Conservation (phyloP, 2,888 invertebrate genomes). For the Liodrosophila aerea region DNA sequence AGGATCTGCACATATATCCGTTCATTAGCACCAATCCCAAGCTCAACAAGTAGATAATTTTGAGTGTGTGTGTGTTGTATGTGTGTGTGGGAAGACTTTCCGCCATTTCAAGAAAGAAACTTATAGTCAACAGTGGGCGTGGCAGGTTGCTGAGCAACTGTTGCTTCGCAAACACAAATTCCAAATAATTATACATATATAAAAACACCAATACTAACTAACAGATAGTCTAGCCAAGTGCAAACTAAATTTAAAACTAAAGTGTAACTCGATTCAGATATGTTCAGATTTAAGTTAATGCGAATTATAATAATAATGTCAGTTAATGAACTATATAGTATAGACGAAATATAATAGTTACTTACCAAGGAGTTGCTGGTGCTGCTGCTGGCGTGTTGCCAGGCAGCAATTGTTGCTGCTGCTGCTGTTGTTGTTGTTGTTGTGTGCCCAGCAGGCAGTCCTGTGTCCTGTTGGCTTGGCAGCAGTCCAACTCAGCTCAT, state of each 20-base stretch:
- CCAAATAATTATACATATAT: constrained; percentile 34
- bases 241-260: neutral
- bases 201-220: constrained; percentile 5
- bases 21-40: constrained; percentile 44
- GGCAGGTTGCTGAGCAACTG: constrained; percentile 56
- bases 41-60: neutral
- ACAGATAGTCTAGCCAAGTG: neutral
- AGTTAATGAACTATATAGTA: neutral
- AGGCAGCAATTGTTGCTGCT: neutral
- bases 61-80: neutral
- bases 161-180: constrained; percentile 56
- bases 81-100: constrained; percentile 30
- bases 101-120: constrained; percentile 74
- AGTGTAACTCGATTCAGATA: neutral
- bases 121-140: constrained; percentile 53
- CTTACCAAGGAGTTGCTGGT: neutral
- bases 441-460: constrained; percentile 24
- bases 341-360: too few species aligned
- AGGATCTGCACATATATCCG: constrained; percentile 39
- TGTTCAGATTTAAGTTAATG: too few species aligned
- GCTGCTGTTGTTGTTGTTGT: neutral
- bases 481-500: constrained; percentile 53
- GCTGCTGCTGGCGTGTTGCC: constrained; percentile 11
- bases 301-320: neutral
- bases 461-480: constrained; percentile 38